Evolutionary conservation across 1,140 invertebrate species (phyloP), one percentile per base, ranked within the genome.

Genomic region (Tachypleus tridentatus): DNA sequence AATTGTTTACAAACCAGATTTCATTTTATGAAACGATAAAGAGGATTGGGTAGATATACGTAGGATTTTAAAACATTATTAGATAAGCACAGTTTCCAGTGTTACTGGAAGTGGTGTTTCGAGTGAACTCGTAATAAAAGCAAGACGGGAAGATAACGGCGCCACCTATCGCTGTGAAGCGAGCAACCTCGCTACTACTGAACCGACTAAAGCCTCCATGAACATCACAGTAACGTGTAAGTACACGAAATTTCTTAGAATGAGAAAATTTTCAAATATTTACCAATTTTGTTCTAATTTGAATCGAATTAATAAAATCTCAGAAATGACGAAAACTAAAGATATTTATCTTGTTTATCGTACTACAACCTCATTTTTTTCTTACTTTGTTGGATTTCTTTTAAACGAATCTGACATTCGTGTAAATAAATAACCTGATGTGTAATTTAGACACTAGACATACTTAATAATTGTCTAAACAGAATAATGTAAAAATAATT

Each of bases 111-210:
- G 68, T 59, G 71, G 71, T n/a, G 69, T 71, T 49, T 70, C 68
- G n/a, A 71, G 62, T 56, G 71, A 72, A 64, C 56, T 72, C 7
- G 71, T 71, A 3, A 67, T 72, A 67, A 76, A 90, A 59, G 86
- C 91, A 4, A 91, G 93, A 72, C 85, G 89, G 3, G 89, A 88
- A 4, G 95, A 98, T 79, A 97, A 97, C 77, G 87, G 87, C 69
- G 91, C 91, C 0, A 82, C 85, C 69, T 93, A 96, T 74, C 83
- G 87, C 70, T 99, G 96, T 78, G 90, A 94, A 74, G 94, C 93
- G 1, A 83, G 85, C 3, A 98, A 97, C 80, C 86, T 87, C 51
- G 95, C 95, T 0, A 92, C 91, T 0, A 85, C 87, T 73, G 86
- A 88, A 63, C 93, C 93, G 3, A 79, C 96, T 11, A 85, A 88